Conservation (phyloP, 2,113 vertebrate species). For the Psophia crepitans region DNA sequence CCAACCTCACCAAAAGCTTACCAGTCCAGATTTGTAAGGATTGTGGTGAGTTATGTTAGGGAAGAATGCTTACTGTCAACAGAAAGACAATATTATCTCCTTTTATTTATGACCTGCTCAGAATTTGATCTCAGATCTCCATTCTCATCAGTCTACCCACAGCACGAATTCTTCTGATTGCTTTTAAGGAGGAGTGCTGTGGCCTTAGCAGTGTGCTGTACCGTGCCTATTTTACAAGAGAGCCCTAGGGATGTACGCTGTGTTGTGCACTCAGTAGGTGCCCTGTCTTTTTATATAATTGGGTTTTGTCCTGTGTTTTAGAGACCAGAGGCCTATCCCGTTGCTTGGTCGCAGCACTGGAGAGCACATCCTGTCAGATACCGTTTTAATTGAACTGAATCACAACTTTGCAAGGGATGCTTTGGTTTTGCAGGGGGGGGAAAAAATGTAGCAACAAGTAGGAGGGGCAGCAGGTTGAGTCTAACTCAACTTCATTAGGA, state of each 20-base stretch:
- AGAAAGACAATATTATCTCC: background rate
- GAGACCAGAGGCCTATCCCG: background rate
- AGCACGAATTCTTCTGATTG: background rate
- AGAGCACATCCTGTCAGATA: background rate
- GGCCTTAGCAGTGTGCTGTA: background rate
- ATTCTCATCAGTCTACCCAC: background rate
- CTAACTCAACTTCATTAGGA: background rate
- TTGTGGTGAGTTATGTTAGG: background rate
- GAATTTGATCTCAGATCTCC: background rate
- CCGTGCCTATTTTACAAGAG: background rate
- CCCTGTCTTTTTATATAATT: background rate
- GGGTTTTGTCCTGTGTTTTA: fast-evolving
- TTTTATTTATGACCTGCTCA: background rate
- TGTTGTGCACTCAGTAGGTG: background rate
- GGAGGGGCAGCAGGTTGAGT: background rate
- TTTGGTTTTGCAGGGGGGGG: background rate
- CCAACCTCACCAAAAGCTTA: background rate
- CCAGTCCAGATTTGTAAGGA: background rate
- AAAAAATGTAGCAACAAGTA: background rate
- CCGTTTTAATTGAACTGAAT: background rate
- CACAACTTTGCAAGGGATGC: background rate
- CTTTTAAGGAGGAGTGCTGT: background rate
- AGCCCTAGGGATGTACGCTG: fast-evolving
- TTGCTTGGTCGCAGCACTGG: background rate
- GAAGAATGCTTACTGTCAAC: background rate